A percentile compares a stretch with the other conserved stretches of the same genome.
phyloP scores from a whole-genome alignment of 2,113 vertebrate genomes.

The Cynocephalus volans region DNA sequence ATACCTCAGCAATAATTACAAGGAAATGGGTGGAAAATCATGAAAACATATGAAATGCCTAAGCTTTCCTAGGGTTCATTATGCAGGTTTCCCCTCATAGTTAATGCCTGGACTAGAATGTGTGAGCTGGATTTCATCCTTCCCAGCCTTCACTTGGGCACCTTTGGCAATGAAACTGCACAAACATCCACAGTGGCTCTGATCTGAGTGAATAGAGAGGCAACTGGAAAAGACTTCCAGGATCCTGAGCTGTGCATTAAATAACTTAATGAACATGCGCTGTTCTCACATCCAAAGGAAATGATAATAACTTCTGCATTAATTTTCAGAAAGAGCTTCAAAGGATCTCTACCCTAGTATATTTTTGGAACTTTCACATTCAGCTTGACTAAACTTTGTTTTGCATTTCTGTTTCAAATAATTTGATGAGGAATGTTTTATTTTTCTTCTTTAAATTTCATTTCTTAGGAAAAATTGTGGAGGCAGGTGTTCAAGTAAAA shows the following conservation, averaged over 20 bases:
- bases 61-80: not conserved
- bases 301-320: not conserved
- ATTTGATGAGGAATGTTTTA: not conserved
- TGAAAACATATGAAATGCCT: not conserved
- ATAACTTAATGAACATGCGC: not conserved
- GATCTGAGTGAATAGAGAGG: not conserved
- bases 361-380: slow-evolving; percentile 53
- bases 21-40: not conserved
- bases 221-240: not conserved
- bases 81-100: not conserved
- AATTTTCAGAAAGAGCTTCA: not conserved
- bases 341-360: not conserved
- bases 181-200: not conserved
- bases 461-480: slow-evolving; percentile 15
- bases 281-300: not conserved
- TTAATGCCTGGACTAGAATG: not conserved
- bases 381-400: slow-evolving; percentile 35
- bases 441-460: slow-evolving; percentile 51
- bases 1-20: not conserved
- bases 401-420: slow-evolving; percentile 58
- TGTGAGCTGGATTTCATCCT: not conserved
- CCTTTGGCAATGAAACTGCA: not conserved
- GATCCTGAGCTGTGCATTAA: not conserved
- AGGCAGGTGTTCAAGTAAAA: not conserved
- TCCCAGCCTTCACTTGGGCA: not conserved